A percentile compares a stretch with the other conserved stretches of the same genome.
Conservation (phyloP, 1,140 invertebrate genomes). For the Papilio aristodemus region DNA sequence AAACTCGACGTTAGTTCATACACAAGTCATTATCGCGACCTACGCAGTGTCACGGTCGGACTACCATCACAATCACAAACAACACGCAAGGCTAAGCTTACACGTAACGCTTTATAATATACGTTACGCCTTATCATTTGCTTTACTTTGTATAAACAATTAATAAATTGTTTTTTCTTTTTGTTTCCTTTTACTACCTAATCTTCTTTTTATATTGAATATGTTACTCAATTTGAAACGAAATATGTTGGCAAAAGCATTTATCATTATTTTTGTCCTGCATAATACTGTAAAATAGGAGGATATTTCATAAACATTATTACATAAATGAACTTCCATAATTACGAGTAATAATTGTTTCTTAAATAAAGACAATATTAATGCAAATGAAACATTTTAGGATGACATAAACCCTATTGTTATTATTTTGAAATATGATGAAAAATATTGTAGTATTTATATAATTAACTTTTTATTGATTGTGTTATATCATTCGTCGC, state of each 20-base stretch:
- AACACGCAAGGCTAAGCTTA: constrained; percentile 64
- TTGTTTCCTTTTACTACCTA: background rate
- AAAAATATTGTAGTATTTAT: constrained; percentile 6
- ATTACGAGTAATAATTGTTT: no score
- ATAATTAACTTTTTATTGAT: background rate
- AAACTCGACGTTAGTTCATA: constrained; percentile 45
- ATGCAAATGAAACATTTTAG: no score
- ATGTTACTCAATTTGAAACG: no score
- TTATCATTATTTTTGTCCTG: no score
- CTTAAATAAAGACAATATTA: no score
- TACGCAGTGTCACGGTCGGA: constrained; percentile 72
- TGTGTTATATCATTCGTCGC: constrained; percentile 3
- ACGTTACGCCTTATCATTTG: constrained; percentile 44
- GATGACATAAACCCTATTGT: no score
- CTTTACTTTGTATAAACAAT: background rate
- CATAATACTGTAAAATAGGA: no score
- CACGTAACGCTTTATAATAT: constrained; percentile 43
- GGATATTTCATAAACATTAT: no score
- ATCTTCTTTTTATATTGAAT: no score
- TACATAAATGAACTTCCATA: no score
- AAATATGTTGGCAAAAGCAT: no score
- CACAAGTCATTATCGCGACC: constrained; percentile 63
- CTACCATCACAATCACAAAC: constrained; percentile 54
- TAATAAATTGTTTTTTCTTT: background rate
- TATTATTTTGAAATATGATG: background rate